phyloP scores from a whole-genome alignment of 2,113 vertebrate genomes.

The Puntigrus tetrazona region DNA sequence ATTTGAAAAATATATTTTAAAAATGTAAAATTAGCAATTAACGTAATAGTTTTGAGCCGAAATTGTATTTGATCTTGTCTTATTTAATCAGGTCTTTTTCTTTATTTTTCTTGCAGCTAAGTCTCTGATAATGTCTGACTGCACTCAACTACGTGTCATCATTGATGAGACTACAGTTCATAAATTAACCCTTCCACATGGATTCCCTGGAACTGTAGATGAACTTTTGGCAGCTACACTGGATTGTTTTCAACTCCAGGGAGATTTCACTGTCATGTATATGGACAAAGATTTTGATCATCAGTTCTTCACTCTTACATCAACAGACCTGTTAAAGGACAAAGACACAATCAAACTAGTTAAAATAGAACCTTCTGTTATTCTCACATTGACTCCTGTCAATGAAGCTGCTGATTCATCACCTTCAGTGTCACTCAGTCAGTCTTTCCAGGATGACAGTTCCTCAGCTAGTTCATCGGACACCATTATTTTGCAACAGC shows the following conservation, averaged over 20 bases:
- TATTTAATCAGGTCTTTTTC: no score
- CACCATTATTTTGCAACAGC: slow-evolving; percentile 38
- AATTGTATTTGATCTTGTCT: no score
- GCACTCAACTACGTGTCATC: slow-evolving; percentile 48
- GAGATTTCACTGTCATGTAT: slow-evolving; percentile 46
- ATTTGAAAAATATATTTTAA: no score
- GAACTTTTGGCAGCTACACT: slow-evolving; percentile 51
- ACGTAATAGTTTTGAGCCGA: no score
- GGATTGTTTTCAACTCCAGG: slow-evolving; percentile 53
- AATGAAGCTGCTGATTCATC: slow-evolving; percentile 43
- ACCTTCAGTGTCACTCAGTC: slow-evolving; percentile 30
- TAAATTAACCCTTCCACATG: slow-evolving; percentile 52
- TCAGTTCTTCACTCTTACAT: slow-evolving; percentile 48
- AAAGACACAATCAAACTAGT: slow-evolving; percentile 61
- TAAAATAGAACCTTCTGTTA: slow-evolving; percentile 51
- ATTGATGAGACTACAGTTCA: slow-evolving; percentile 54
- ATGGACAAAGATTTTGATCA: slow-evolving; percentile 56
- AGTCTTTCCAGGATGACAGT: slow-evolving; percentile 50
- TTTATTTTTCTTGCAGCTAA: no score
- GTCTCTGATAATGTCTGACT: slow-evolving; percentile 19
- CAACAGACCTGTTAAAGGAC: slow-evolving; percentile 48
- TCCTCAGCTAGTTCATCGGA: slow-evolving; percentile 47
- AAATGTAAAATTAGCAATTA: no score
- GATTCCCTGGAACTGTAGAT: slow-evolving; percentile 50
- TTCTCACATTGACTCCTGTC: slow-evolving; percentile 54